A percentile compares a stretch with the other conserved stretches of the same genome.
phyloP scores from a whole-genome alignment of 2,888 invertebrate species.

The Hydropsyche betteni region DNA sequence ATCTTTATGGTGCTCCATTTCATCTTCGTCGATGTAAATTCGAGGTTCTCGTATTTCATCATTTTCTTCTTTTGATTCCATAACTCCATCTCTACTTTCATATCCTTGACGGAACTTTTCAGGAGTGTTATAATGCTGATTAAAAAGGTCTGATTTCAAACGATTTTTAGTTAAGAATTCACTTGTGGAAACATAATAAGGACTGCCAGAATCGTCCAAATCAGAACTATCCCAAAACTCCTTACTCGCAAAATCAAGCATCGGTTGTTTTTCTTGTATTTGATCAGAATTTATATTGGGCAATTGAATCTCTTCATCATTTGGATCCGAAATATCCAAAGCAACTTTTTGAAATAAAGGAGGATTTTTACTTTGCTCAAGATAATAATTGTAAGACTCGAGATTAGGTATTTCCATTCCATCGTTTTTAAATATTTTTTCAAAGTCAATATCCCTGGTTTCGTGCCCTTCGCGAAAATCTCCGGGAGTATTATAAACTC shows the following conservation, averaged over 20 bases:
- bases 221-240: slow-evolving; percentile 48
- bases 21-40: slow-evolving; percentile 67
- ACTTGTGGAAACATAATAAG: slow-evolving; percentile 48
- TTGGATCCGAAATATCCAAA: neutral
- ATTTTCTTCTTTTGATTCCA: slow-evolving; percentile 54
- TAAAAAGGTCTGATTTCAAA: slow-evolving; percentile 55
- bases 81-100: slow-evolving; percentile 55
- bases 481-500: slow-evolving; percentile 58
- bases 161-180: slow-evolving; percentile 50
- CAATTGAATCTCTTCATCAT: slow-evolving; percentile 26
- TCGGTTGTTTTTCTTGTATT: slow-evolving; percentile 39
- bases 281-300: slow-evolving; percentile 18
- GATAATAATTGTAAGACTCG: too few species aligned
- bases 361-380: too few species aligned
- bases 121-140: slow-evolving; percentile 57
- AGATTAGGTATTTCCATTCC: too few species aligned
- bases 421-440: neutral
- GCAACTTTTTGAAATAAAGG: too few species aligned
- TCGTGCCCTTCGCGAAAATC: slow-evolving; percentile 56
- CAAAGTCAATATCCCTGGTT: slow-evolving; percentile 52
- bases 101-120: slow-evolving; percentile 56
- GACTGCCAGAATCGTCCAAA: slow-evolving; percentile 45
- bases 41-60: slow-evolving; percentile 64
- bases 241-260: slow-evolving; percentile 46
- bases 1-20: slow-evolving; percentile 59